Evolutionary conservation across 2,888 invertebrate genomes (phyloP).

Genomic region (Chaitophorus viminalis): DNA sequence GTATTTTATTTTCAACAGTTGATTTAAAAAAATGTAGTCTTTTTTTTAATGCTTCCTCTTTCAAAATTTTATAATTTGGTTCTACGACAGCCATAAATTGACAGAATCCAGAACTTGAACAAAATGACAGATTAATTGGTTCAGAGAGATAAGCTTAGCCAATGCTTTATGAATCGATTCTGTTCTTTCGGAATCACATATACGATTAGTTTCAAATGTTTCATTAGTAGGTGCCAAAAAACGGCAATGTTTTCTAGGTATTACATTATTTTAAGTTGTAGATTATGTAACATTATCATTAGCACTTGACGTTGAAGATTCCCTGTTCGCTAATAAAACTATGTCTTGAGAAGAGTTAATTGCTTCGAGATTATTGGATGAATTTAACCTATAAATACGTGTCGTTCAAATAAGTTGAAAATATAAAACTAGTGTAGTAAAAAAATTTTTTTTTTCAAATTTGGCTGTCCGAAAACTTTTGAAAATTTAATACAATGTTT

Average conservation of each 20-base stretch:
- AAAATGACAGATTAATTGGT: constrained; percentile 5
- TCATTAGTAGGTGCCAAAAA: constrained; percentile 9
- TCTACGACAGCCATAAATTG: constrained; percentile 5
- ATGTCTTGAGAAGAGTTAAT: not conserved
- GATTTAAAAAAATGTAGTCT: too few relatives aligned
- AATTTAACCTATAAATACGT: constrained; percentile 3
- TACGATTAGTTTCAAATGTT: not conserved
- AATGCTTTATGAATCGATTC: constrained; percentile 22
- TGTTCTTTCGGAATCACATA: not conserved
- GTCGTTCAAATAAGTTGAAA: too few relatives aligned
- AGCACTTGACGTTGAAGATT: constrained; percentile 4
- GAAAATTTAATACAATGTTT: too few relatives aligned
- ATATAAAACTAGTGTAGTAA: too few relatives aligned
- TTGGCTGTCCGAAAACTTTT: too few relatives aligned
- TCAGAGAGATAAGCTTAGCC: constrained; percentile 9
- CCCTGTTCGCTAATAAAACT: constrained; percentile 5
- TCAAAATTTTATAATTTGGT: not conserved
- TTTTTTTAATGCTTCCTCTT: constrained; percentile 3
- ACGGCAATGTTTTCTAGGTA: constrained; percentile 3
- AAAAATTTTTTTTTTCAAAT: too few relatives aligned
- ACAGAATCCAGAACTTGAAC: constrained; percentile 5
- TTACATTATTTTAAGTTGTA: not conserved
- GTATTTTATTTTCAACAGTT: too few relatives aligned
- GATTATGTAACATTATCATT: not conserved
- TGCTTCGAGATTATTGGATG: not conserved